A percentile compares a stretch with the other conserved stretches of the same genome.
Conservation (phyloP, 1,140 invertebrate genomes). For the Bombus soroeensis region DNA sequence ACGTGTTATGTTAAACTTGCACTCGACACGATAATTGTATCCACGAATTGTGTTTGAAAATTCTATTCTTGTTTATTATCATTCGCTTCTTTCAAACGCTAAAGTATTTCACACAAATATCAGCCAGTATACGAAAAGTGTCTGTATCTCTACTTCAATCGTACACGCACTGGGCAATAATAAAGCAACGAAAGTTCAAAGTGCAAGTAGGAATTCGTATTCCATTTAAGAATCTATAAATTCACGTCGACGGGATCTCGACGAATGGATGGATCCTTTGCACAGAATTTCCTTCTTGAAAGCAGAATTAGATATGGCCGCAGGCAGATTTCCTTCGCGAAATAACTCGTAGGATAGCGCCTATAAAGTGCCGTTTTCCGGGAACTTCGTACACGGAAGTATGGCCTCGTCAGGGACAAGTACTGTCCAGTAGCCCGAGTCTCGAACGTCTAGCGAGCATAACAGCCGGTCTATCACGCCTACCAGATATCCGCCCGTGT, state of each 20-base stretch:
- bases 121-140: too few relatives aligned
- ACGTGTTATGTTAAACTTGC: not conserved
- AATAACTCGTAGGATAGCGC: slow-evolving; percentile 36
- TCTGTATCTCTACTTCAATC: too few relatives aligned
- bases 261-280: not conserved
- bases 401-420: slow-evolving; percentile 42
- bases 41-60: not conserved
- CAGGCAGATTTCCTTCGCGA: not conserved
- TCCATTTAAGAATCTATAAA: not conserved
- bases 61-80: too few relatives aligned
- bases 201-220: not conserved
- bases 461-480: slow-evolving; percentile 67
- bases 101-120: too few relatives aligned
- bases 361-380: slow-evolving; percentile 43
- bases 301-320: slow-evolving; percentile 29
- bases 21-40: not conserved
- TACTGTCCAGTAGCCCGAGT: slow-evolving; percentile 50
- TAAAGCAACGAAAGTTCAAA: not conserved
- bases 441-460: slow-evolving; percentile 58
- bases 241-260: not conserved
- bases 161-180: too few relatives aligned
- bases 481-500: slow-evolving; percentile 67
- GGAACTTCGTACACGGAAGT: slow-evolving; percentile 50
- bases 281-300: slow-evolving; percentile 16
- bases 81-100: not conserved